Percentiles rank a stretch among this genome's conserved stretches.
Evolutionary conservation across 2,113 vertebrate species (phyloP).

Genomic region (Tor tambroides): DNA sequence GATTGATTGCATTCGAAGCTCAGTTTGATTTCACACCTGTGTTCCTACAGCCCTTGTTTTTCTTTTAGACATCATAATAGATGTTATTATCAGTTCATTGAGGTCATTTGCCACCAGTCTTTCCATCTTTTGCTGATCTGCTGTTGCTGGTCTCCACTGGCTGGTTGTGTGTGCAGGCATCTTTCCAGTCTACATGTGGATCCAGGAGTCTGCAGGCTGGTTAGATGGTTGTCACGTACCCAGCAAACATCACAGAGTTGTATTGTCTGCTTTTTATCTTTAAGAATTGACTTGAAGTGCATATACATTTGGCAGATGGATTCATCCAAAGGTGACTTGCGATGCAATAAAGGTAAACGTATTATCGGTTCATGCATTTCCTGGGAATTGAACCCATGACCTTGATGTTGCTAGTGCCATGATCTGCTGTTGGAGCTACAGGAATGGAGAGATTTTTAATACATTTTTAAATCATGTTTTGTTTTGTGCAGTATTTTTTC

Average conservation of each 20-base stretch:
- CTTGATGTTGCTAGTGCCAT: background rate
- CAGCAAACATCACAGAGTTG: slow-evolving; percentile 69
- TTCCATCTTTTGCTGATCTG: slow-evolving; percentile 10
- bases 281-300: too few species aligned
- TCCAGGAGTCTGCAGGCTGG: slow-evolving; percentile 96
- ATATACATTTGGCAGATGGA: background rate
- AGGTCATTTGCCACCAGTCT: background rate
- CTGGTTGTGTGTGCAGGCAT: slow-evolving; percentile 91
- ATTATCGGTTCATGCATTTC: too few species aligned
- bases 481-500: too few species aligned
- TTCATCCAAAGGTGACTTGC: background rate
- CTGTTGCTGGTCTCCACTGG: slow-evolving; percentile 46
- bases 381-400: background rate
- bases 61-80: background rate
- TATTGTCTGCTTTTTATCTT: background rate
- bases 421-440: background rate
- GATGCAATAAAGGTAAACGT: too few species aligned
- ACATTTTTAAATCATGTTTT: too few species aligned
- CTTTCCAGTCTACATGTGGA: slow-evolving; percentile 96
- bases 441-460: background rate
- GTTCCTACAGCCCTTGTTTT: background rate
- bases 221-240: slow-evolving; percentile 96
- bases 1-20: background rate
- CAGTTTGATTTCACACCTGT: slow-evolving; percentile 5
- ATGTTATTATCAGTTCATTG: background rate